These are phyloP conservation scores for Himantopus leucocephalus DNA, from an alignment of 2,113 vertebrate genomes.

Conservation along the genomic window DNA sequence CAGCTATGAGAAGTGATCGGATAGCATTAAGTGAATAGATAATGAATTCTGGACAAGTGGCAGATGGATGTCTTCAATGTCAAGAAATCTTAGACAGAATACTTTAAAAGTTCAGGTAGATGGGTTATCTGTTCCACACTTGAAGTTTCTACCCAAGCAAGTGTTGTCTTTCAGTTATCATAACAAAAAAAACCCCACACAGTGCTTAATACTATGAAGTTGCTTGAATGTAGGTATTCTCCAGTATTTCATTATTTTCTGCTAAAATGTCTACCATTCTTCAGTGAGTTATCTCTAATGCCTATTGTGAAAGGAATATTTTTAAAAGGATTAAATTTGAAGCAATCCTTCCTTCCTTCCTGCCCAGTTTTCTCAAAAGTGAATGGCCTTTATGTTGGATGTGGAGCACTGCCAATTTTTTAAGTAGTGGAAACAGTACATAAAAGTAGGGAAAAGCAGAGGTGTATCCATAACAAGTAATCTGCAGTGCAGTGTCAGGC, in stretches of 20 bases:
- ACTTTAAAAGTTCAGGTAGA: not conserved
- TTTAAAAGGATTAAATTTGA: not conserved
- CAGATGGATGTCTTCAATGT: not conserved
- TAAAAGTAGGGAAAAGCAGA: not conserved
- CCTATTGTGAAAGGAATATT: not conserved
- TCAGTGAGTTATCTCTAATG: not conserved
- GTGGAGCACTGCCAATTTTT: not conserved
- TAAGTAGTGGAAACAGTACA: not conserved
- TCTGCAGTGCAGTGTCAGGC: not conserved
- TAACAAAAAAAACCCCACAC: not conserved
- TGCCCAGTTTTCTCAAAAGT: not conserved
- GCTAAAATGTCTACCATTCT: not conserved
- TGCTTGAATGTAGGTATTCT: not conserved
- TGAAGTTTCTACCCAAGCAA: not conserved
- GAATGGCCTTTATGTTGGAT: not conserved
- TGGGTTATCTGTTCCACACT: not conserved
- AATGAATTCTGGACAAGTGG: not conserved
- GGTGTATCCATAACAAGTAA: not conserved
- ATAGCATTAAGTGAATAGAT: not conserved
- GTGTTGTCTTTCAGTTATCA: not conserved
- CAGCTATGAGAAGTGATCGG: not conserved
- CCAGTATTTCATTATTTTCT: not conserved
- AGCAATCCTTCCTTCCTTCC: not conserved
- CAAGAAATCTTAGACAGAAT: not conserved
- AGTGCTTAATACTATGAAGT: not conserved